Evolutionary conservation across 2,888 invertebrate genomes (phyloP), one percentile per base, ranked within the genome.

Genomic region (Dasypogon diadema): DNA sequence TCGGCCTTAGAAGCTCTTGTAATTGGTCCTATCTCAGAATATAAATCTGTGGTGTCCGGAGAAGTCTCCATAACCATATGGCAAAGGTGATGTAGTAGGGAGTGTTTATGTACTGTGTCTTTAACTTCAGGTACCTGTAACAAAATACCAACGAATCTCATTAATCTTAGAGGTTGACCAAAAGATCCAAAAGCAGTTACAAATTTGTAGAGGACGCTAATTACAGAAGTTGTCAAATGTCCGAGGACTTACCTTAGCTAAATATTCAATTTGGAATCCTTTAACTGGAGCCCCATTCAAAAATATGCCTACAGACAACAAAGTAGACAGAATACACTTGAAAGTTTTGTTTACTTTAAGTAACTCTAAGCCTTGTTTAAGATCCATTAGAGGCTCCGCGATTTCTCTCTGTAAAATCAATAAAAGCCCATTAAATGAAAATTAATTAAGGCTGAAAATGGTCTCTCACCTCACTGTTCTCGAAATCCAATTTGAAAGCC

Each of bases 401-500:
- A 99, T 95, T 91, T 99, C 99, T 92, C 96, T 90, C 89, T 90
- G 84, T 46, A 84, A 83, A 51, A 14, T 8, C 30, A 30, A 30
- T 30, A 30, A 8, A 30, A 72, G 70, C 74, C 51, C n/a, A 73
- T 21, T 24, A 26, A 70, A 24, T 42, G n/a, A 3, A 54, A 70
- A 51, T 51, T 21, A 51, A 56, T 24, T 1, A 24, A 30, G 12
- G 1, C 26, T 37, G n/a, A 42, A 42, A 42, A 0, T 42, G 16
- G 76, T 56, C 73, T 78, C 82, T 82, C 86, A 95, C 96, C 88
- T 99, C 99, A 82, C 95, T 92, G 86, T 94, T 94, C 86, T 99
- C 99, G 87, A 98, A 99, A 88, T 99, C 99, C 80, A 99, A 88
- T 85, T 98, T 98, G 88, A 99, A 99, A 78, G 98, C 94, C 99